Conservation (phyloP, 2,797 vertebrate species). For the Esox masquinongy region DNA sequence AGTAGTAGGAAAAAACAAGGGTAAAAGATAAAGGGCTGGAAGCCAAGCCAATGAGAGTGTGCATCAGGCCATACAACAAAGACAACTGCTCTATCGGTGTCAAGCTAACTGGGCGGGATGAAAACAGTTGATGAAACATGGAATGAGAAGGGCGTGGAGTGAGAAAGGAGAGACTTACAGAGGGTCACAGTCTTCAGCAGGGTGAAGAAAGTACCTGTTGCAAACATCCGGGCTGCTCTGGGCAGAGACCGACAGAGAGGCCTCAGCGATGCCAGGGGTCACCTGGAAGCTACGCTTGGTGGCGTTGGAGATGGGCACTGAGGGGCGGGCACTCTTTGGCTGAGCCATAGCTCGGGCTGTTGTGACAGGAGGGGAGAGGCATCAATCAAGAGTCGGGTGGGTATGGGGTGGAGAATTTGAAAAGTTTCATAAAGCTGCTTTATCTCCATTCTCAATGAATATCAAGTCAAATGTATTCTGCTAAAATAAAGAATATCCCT, state of each 20-base stretch:
- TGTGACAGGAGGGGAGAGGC: conserved; percentile 48
- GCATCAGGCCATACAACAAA: neutral
- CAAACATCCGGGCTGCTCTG: conserved; percentile 80
- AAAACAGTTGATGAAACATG: conserved; percentile 29
- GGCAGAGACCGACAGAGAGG: conserved; percentile 46
- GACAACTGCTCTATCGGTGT: neutral
- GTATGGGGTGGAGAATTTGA: neutral
- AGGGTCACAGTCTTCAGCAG: conserved; percentile 83
- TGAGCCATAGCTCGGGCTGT: conserved; percentile 85
- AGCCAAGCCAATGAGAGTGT: conserved; percentile 10
- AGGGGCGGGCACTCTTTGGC: conserved; percentile 85
- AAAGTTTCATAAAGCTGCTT: neutral
- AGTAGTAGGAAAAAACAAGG: conserved; percentile 5
- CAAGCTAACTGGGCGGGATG: neutral
- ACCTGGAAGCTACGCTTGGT: conserved; percentile 94
- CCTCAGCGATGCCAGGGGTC: conserved; percentile 76
- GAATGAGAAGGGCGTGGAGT: conserved; percentile 40
- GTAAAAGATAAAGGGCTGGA: conserved; percentile 12
- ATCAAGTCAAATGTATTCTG: neutral
- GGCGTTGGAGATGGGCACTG: conserved; percentile 94
- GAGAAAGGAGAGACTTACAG: conserved; percentile 76
- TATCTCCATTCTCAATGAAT: neutral
- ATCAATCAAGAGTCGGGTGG: neutral
- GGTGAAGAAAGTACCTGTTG: conserved; percentile 86
- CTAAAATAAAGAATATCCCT: neutral